Evolutionary conservation across 1,140 invertebrate species (phyloP), one percentile per base, ranked within the genome.

Genomic region (Bombus impatiens): DNA sequence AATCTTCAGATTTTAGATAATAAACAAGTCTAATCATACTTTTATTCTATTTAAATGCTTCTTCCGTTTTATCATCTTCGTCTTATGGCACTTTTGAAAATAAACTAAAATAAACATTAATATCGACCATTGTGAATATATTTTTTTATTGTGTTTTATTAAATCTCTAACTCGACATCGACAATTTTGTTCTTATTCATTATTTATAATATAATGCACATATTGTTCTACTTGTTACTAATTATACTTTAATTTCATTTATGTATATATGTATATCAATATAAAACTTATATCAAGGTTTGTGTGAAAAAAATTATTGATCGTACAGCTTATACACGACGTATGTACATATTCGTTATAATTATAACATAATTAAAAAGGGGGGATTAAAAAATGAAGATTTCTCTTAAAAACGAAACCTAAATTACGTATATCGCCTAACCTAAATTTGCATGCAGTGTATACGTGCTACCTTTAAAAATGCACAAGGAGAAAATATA

Each of bases 1-100:
- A 67, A 68, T 85, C 78, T 87, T 79, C 70, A 87, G 81, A 90
- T 71, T 90, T 90, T 89, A 89, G 86, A 81, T 90, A 90, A 90
- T 90, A 90, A 90, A 90, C 18, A 59, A 67, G 67, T 84, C 25
- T 47, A 83, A 67, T 72, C 9, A 72, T 35, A 25, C 44, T 35
- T 76, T 35, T 76, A 74, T 80, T 75, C 62, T 67, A 25, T 13
- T 35, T 40, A 15, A 74, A 65, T 12, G 18, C 15, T 37, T 37
- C 42, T 15, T 62, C 47, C 18, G 37, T 59, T 32, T 37, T 13
- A 76, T 37, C 42, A 18, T 62, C 37, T 87, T 71, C 25, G 4
- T 71, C 12, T 40, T 59, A 78, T 78, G 76, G 59, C 37, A 65
- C 40, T 62, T 42, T 35, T 18, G 22, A 40, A 70, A 70, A 28